Base-by-base conservation (phyloP, 2,888 invertebrate species). In the Penaeus monodon region DNA sequence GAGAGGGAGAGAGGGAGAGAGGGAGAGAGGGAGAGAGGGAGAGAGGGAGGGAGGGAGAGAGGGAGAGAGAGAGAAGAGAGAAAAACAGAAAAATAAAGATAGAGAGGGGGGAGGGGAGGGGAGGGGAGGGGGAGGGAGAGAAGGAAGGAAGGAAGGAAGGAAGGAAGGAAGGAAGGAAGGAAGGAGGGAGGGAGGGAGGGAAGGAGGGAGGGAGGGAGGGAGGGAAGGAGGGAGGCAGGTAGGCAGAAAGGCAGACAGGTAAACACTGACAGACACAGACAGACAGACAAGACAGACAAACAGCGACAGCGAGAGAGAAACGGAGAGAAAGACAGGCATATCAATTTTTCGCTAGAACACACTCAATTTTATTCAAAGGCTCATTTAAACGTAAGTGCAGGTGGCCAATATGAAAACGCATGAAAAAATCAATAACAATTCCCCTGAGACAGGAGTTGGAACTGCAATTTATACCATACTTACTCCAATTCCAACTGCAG, bases 131-230 rank as follows among this genome's bases (percentile, higher is more conserved):
- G 57, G 78, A 4, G 57, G 57, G 57, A 57, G 57, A 22, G 63
- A 57, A 64, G 63, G 63, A 6, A 27, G 33, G 78, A 78, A 33
- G 20, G 63, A 49, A 27, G 64, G 78, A 63, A 64, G 63, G 63
- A 78, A 63, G 64, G 64, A 78, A 27, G 22, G 78, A 49, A 22
- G 24, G 78, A 63, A 63, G 64, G 64, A 63, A n/a, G n/a, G 78
- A 78, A 63, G 64, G 64, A 78, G 64, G 27, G 63, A 20, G 49
- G 27, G 78, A 78, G 78, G 64, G 64, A 78, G 64, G n/a, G n/a
- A 8, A 6, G 7, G n/a, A n/a, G 38, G 29, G 38, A 38, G 29
- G 29, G 49, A 77, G 49, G 63, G 57, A 77, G n/a, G 29, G 77
- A 77, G 63, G 63, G 63, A 77, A 27, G 29, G 77, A 57, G 63